These are phyloP conservation scores for Halictus ligatus DNA, from an alignment of 2,888 invertebrate genomes.

Conservation along the genomic window DNA sequence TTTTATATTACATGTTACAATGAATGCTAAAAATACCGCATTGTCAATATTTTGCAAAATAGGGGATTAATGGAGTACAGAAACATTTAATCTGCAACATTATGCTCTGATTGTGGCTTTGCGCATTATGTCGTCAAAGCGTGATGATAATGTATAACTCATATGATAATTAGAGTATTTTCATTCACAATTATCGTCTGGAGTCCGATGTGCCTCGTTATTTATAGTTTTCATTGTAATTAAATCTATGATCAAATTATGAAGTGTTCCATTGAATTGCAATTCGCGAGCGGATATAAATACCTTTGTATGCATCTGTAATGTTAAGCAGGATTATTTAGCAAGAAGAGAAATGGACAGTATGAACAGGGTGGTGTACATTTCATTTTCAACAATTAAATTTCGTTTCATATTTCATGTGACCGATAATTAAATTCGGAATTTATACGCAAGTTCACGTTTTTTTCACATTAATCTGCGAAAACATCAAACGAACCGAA, in stretches of 20 bases:
- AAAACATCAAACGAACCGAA: neutral
- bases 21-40: too few species aligned
- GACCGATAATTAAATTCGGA: neutral
- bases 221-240: constrained; percentile 59
- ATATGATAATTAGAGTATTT: constrained; percentile 44
- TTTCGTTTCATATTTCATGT: neutral
- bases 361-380: neutral
- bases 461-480: neutral
- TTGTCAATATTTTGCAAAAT: neutral
- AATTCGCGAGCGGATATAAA: neutral
- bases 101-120: neutral
- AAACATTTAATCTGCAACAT: constrained; percentile 26
- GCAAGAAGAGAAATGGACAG: neutral
- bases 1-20: neutral
- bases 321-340: neutral
- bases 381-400: neutral
- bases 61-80: neutral
- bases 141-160: constrained; percentile 49
- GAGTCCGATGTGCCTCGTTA: constrained; percentile 48
- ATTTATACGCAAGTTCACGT: neutral
- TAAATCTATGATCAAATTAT: constrained; percentile 60
- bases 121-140: constrained; percentile 20
- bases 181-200: constrained; percentile 52
- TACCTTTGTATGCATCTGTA: neutral
- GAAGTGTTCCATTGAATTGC: constrained; percentile 22